Conservation (phyloP, 2,797 vertebrate genomes). For the Gymnoscopelus braueri region DNA sequence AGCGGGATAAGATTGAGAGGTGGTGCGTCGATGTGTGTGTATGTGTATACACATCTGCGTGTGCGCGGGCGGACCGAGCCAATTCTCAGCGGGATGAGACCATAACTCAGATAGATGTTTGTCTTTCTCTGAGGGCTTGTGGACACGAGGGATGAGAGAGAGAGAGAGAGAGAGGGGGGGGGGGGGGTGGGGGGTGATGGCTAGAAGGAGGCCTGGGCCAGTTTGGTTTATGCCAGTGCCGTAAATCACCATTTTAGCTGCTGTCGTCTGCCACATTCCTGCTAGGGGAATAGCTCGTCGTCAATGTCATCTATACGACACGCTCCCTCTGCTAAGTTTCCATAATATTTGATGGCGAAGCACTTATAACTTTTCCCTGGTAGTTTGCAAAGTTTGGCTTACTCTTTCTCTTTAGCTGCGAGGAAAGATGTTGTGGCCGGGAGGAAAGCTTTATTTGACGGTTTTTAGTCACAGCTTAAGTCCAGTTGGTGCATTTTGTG, state of each 20-base stretch:
- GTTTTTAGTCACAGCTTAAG: conserved; percentile 21
- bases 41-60: conserved; percentile 25
- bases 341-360: conserved; percentile 71
- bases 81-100: conserved; percentile 59
- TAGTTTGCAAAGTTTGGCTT: conserved; percentile 49
- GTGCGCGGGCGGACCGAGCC: conserved; percentile 34
- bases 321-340: conserved; percentile 64
- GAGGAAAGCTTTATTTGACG: conserved; percentile 11
- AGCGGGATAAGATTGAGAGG: background rate
- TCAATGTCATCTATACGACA: conserved; percentile 14
- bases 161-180: conserved; percentile 8
- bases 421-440: conserved; percentile 2
- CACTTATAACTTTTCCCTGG: conserved; percentile 45
- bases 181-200: background rate
- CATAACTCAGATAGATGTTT: conserved; percentile 75
- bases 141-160: conserved; percentile 48
- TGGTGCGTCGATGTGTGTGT: conserved; percentile 8
- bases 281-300: conserved; percentile 49
- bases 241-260: conserved; percentile 71
- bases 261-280: conserved; percentile 45
- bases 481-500: conserved; percentile 16
- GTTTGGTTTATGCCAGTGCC: conserved; percentile 57
- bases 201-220: conserved; percentile 21
- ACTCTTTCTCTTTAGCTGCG: conserved; percentile 24
- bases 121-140: conserved; percentile 64